These are phyloP conservation scores for Cryptosula pallasiana DNA, from an alignment of 2,888 invertebrate genomes.

Conservation along the genomic window DNA sequence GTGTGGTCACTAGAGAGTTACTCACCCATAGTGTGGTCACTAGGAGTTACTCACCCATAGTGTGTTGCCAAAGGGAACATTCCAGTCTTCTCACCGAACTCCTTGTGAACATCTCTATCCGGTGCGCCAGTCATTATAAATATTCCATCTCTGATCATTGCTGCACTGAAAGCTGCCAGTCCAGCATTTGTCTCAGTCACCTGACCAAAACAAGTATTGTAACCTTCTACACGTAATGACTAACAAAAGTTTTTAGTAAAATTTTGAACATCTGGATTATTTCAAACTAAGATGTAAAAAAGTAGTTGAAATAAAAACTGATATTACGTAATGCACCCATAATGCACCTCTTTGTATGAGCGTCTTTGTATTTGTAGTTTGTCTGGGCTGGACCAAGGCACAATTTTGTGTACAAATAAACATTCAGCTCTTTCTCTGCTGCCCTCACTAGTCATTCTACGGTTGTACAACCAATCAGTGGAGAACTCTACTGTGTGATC, in stretches of 20 bases:
- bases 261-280: too few species aligned
- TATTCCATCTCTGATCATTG: constrained; percentile 1
- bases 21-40: too few species aligned
- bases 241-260: too few species aligned
- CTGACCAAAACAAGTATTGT: too few species aligned
- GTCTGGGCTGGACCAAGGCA: background rate
- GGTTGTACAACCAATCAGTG: background rate
- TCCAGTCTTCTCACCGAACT: constrained; percentile 1
- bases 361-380: background rate
- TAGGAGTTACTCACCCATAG: too few species aligned
- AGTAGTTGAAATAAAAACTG: too few species aligned
- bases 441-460: background rate
- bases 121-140: background rate
- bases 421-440: background rate
- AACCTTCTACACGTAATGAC: too few species aligned
- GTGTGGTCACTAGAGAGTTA: too few species aligned
- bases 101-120: background rate
- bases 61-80: background rate
- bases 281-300: too few species aligned
- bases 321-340: too few species aligned
- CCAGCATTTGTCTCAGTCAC: background rate
- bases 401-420: background rate
- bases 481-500: background rate
- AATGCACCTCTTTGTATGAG: background rate
- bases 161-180: background rate